Conservation (phyloP, 2,888 invertebrate species). For the Acanthosepion lycidas region DNA sequence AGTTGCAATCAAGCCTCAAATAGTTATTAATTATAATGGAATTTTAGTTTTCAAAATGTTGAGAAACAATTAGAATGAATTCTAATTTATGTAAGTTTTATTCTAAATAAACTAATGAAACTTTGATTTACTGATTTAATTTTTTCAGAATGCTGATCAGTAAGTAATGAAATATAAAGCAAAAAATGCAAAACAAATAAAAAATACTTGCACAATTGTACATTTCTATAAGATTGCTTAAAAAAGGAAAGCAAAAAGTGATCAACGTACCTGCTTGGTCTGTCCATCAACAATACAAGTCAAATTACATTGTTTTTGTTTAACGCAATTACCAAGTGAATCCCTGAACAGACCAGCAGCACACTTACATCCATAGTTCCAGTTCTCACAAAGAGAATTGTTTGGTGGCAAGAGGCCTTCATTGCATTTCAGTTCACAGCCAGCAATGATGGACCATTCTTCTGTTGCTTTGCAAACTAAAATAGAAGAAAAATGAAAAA, state of each 20-base stretch:
- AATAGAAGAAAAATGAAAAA: not conserved
- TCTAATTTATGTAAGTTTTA: no score
- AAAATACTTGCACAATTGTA: no score
- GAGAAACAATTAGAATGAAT: no score
- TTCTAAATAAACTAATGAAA: no score
- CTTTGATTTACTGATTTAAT: no score
- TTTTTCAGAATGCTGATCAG: no score
- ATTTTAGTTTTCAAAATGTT: no score
- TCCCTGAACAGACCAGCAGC: not conserved
- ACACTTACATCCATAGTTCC: slow-evolving; percentile 41
- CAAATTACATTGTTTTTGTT: not conserved
- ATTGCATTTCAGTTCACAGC: slow-evolving; percentile 37
- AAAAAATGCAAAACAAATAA: no score
- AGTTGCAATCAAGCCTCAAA: no score
- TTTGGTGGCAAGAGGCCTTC: slow-evolving; percentile 25
- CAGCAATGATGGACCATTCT: slow-evolving; percentile 44
- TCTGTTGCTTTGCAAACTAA: not conserved
- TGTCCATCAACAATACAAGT: not conserved
- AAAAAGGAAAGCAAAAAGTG: not conserved
- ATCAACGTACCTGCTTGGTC: not conserved
- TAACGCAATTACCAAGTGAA: not conserved
- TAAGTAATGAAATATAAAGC: no score
- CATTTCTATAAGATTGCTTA: not conserved
- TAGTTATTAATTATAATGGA: no score
- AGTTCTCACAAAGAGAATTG: slow-evolving; percentile 36